phyloP scores from a whole-genome alignment of 2,113 vertebrate genomes.

The Mohoua ochrocephala region DNA sequence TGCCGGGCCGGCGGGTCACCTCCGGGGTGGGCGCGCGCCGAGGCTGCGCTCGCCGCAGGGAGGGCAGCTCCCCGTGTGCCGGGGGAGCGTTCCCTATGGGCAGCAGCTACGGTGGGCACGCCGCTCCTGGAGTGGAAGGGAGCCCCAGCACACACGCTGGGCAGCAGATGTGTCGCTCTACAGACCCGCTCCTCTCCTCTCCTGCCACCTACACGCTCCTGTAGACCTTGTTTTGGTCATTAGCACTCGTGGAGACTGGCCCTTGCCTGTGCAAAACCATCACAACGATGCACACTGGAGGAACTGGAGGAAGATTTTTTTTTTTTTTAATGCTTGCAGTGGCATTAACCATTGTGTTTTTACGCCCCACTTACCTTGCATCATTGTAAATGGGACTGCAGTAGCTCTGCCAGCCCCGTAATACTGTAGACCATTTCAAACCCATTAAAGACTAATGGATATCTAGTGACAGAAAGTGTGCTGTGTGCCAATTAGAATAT shows the following conservation, averaged over 20 bases:
- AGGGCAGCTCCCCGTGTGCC: background rate
- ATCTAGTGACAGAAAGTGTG: slow-evolving; percentile 13
- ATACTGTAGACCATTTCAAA: background rate
- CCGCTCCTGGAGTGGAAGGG: background rate
- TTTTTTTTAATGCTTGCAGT: background rate
- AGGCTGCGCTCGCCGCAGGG: background rate
- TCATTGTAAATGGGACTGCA: background rate
- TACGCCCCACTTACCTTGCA: background rate
- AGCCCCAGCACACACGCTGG: background rate
- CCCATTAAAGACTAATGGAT: slow-evolving; percentile 31
- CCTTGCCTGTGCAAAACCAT: background rate
- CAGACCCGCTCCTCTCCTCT: background rate
- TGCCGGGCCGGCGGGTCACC: background rate
- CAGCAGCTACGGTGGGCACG: background rate
- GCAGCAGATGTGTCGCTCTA: background rate
- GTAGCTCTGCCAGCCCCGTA: slow-evolving; percentile 23
- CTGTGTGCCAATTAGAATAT: slow-evolving; percentile 42
- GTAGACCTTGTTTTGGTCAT: background rate
- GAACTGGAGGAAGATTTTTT: background rate
- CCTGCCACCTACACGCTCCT: accelerated
- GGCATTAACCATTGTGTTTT: background rate
- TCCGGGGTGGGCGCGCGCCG: background rate
- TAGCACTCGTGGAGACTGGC: background rate
- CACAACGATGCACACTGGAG: background rate
- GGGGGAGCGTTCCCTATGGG: background rate